These are phyloP conservation scores for Caenorhabditis briggsae DNA, from an alignment of 1,140 invertebrate genomes.

Conservation along the genomic window DNA sequence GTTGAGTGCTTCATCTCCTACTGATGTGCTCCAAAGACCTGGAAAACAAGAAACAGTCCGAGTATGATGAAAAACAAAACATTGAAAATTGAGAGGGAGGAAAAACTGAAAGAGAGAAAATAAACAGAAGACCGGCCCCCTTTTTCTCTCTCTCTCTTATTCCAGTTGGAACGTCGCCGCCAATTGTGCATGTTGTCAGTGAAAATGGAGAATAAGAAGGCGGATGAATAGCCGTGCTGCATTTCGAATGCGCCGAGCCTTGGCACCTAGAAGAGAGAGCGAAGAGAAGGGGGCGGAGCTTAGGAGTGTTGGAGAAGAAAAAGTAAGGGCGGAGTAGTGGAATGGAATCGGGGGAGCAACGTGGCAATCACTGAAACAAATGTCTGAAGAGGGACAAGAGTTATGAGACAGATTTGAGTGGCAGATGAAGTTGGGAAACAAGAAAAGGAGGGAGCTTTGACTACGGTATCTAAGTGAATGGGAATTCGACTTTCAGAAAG, in stretches of 20 bases:
- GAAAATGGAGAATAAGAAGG: conserved; percentile 20
- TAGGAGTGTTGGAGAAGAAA: background rate
- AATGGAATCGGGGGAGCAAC: background rate
- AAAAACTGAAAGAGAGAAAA: background rate
- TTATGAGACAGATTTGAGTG: too few species aligned
- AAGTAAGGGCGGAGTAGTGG: conserved; percentile 3
- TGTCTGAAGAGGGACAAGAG: background rate
- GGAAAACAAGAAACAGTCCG: conserved; percentile 31
- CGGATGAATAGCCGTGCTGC: conserved; percentile 42
- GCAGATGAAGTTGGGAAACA: too few species aligned
- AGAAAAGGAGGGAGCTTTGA: too few species aligned
- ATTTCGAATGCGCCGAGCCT: conserved; percentile 46
- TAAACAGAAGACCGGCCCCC: background rate
- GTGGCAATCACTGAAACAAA: conserved; percentile 2
- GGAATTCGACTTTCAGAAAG: too few species aligned
- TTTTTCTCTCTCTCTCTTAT: too few species aligned
- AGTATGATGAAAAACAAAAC: background rate
- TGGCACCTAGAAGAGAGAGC: conserved; percentile 52
- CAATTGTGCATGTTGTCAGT: conserved; percentile 52
- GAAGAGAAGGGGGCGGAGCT: conserved; percentile 4
- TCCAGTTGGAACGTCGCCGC: conserved; percentile 30
- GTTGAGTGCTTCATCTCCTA: conserved; percentile 40
- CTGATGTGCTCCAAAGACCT: conserved; percentile 1
- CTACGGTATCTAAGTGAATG: too few species aligned
- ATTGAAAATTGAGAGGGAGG: background rate